Base-by-base conservation (phyloP, 2,888 invertebrate species). In the Aspidiotus destructor region DNA sequence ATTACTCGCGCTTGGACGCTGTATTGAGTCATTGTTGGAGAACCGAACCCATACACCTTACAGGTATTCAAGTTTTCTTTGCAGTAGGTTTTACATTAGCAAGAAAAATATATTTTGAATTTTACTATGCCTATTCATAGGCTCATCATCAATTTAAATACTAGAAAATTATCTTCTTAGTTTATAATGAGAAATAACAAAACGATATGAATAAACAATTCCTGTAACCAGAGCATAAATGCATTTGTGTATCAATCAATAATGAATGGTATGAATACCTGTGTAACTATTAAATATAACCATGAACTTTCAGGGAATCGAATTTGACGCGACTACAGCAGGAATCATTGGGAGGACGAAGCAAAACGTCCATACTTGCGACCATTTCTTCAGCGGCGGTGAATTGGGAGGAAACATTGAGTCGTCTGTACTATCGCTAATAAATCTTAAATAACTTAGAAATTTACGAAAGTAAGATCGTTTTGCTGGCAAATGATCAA, bases 331-430 rank as follows among this genome's bases (percentile, higher is more conserved):
- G 98, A 28, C 83, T 99, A 70, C 80, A 99, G 0, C 94, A 95
- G 80, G 98, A 99, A 75, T 96, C 96, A 2, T 82, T 99, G 6
- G 98, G 98, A 16, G 98, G 98, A 0, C 84, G 90, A 41, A 97
- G 98, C 0, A 98, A 97, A 79, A 99, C 98, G 0, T 93, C 94
- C 0, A 93, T 99, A 73, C 96, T 99, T 72, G 97, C 97, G 0
- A 98, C 97, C 2, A 84, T 98, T 55, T 95, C 95, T 0, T 95
- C 97, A 0, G 89, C 93, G 0, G 85, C 86, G 72, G 84, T 85
- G 71, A 93, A 92, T 77, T 77, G 91, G 16, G 96, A 97, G 74
- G 98, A 98, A 78, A 96, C 97, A 0, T 79, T 95, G 69, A 95
- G 91, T 73, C 98, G 98, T 0, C 77, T 99, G 70, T 97, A 98